phyloP scores from a whole-genome alignment of 2,797 vertebrate species.

The Picus viridis region DNA sequence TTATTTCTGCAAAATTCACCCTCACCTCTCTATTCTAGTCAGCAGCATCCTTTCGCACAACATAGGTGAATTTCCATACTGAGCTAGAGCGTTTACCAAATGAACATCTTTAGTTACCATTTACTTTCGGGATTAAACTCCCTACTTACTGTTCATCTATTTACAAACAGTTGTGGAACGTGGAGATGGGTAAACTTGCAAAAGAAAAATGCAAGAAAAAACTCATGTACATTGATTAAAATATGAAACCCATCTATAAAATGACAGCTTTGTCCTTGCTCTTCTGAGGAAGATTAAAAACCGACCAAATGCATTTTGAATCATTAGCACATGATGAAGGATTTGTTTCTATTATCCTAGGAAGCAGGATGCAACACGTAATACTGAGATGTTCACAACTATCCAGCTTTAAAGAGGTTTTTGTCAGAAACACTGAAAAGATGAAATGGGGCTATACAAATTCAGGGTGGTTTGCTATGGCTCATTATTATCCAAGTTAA shows the following conservation, averaged over 20 bases:
- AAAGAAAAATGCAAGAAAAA: not conserved
- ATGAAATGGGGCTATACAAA: not conserved
- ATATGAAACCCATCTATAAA: not conserved
- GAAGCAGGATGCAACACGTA: conserved; percentile 25
- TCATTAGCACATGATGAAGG: not conserved
- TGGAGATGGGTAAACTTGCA: not conserved
- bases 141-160: not conserved
- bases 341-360: not conserved
- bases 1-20: not conserved
- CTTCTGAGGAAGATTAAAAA: not conserved
- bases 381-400: conserved; percentile 29
- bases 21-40: not conserved
- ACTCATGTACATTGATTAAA: not conserved
- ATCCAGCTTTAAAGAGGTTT: conserved; percentile 3
- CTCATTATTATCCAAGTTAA: conserved; percentile 6
- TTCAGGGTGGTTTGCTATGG: not conserved
- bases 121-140: not conserved
- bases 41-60: not conserved
- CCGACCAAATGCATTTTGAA: not conserved
- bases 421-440: not conserved
- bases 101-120: not conserved
- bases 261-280: not conserved
- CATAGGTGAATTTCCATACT: not conserved
- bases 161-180: not conserved
- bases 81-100: not conserved